Percentiles rank a stretch among this genome's conserved stretches.
Evolutionary conservation across 2,888 invertebrate species (phyloP).

Genomic region (Ophioninae sp.): DNA sequence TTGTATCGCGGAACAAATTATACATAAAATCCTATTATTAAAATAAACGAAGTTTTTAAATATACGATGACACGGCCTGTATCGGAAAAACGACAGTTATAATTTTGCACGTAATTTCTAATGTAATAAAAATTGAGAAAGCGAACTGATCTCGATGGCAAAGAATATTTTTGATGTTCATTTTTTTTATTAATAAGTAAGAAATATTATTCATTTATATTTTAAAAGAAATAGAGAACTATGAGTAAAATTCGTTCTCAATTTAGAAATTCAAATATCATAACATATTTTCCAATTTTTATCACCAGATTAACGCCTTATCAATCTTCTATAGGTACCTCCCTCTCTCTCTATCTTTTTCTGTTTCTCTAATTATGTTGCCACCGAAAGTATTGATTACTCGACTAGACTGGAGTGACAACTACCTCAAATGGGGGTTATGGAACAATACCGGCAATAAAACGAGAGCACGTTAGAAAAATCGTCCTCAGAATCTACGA

Average conservation of each 20-base stretch:
- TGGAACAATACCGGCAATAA: neutral
- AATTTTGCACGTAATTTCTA: constrained; percentile 28
- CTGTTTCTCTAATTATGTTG: neutral
- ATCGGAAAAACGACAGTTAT: constrained; percentile 3
- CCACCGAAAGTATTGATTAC: neutral
- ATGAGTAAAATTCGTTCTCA: neutral
- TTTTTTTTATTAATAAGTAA: neutral
- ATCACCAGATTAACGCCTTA: neutral
- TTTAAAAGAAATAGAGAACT: neutral
- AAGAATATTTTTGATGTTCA: too few species aligned
- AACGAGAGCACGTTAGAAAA: neutral
- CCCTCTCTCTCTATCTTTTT: neutral
- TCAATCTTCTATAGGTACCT: neutral
- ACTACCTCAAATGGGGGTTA: neutral
- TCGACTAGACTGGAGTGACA: neutral
- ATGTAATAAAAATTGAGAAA: constrained; percentile 22
- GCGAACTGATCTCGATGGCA: neutral
- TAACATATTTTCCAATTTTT: neutral
- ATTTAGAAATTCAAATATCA: neutral
- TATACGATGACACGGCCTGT: neutral
- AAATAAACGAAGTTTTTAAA: constrained; percentile 11
- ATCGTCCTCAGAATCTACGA: neutral
- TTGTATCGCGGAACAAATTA: constrained; percentile 36
- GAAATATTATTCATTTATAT: neutral
- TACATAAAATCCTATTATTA: neutral